A percentile compares a stretch with the other conserved stretches of the same genome.
These are phyloP conservation scores for Crenuchus spilurus DNA, from an alignment of 2,797 vertebrate genomes.

Conservation along the genomic window DNA sequence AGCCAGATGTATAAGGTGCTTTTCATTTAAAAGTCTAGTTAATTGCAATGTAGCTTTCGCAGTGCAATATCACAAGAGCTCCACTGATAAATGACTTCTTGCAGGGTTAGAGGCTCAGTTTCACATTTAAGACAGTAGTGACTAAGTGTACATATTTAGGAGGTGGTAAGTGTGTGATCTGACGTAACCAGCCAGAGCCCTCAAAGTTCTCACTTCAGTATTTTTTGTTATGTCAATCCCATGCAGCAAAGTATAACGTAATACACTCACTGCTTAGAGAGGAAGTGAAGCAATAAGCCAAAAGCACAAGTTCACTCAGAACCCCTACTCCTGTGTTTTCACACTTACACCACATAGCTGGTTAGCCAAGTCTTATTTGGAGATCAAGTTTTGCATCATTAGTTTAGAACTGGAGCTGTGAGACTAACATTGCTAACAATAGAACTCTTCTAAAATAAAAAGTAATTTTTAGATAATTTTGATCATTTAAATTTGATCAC, in stretches of 20 bases:
- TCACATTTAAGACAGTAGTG: not conserved
- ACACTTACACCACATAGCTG: too few species aligned
- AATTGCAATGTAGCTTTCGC: not conserved
- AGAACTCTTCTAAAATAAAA: too few species aligned
- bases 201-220: slow-evolving; percentile 22
- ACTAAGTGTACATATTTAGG: not conserved
- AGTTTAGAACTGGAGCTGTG: too few species aligned
- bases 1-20: too few species aligned
- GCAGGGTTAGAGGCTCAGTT: not conserved
- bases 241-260: not conserved
- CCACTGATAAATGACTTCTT: not conserved
- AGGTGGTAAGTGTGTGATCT: not conserved
- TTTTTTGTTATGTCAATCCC: not conserved
- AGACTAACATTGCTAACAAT: too few species aligned
- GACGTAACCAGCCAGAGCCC: not conserved
- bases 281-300: slow-evolving; percentile 32
- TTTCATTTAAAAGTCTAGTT: too few species aligned
- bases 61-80: too few species aligned
- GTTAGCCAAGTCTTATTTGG: too few species aligned
- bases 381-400: too few species aligned
- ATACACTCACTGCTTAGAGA: not conserved
- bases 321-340: not conserved
- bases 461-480: too few species aligned
- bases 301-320: not conserved
- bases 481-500: too few species aligned